A percentile compares a stretch with the other conserved stretches of the same genome.
phyloP scores from a whole-genome alignment of 1,140 invertebrate species.

The Macrotrachela quadricornifera region DNA sequence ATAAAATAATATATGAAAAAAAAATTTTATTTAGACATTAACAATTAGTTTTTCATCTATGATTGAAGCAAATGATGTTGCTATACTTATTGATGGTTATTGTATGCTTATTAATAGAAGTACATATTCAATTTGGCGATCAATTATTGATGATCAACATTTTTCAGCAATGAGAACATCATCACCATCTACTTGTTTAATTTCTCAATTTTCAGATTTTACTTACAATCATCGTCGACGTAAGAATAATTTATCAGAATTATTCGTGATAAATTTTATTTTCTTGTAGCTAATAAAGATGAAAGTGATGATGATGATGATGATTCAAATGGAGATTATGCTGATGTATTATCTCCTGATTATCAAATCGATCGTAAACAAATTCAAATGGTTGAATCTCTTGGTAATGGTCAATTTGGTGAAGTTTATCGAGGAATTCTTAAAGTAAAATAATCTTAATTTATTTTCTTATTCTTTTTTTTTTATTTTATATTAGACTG shows the following conservation, averaged over 20 bases:
- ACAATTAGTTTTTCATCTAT: slow-evolving; percentile 18
- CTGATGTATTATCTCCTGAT: slow-evolving; percentile 50
- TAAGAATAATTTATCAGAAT: too few species aligned
- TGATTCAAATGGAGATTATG: background rate
- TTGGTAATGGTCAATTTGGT: slow-evolving; percentile 92
- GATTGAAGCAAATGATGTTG: slow-evolving; percentile 69
- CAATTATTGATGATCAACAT: too few species aligned
- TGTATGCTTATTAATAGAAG: slow-evolving; percentile 41
- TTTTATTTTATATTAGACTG: background rate
- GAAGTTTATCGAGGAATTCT: slow-evolving; percentile 78
- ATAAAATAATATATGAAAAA: too few species aligned
- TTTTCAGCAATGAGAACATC: too few species aligned
- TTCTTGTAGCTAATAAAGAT: too few species aligned
- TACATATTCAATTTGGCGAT: too few species aligned
- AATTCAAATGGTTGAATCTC: slow-evolving; percentile 69
- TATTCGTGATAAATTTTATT: too few species aligned
- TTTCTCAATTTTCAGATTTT: too few species aligned
- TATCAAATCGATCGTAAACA: slow-evolving; percentile 65
- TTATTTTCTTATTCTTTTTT: background rate
- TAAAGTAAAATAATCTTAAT: slow-evolving; percentile 26
- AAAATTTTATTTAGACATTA: too few species aligned
- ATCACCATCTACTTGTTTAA: too few species aligned
- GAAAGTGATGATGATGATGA: too few species aligned
- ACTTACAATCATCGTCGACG: too few species aligned
- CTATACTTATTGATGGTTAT: slow-evolving; percentile 87